A percentile compares a stretch with the other conserved stretches of the same genome.
Conservation (phyloP, 2,113 vertebrate species). For the Bothrops jararaca region DNA sequence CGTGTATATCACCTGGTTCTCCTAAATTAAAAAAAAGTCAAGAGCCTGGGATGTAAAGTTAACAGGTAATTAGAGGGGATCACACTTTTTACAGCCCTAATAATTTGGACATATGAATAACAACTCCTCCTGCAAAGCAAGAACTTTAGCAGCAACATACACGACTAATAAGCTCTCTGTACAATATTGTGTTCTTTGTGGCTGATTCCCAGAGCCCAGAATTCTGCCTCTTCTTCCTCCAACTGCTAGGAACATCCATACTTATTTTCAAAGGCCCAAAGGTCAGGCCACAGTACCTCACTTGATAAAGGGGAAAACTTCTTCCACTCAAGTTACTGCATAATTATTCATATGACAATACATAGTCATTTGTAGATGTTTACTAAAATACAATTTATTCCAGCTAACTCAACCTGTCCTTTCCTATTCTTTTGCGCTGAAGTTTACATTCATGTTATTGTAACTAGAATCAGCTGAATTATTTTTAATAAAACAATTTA, state of each 20-base stretch:
- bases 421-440: neutral
- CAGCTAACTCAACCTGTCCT: neutral
- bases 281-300: neutral
- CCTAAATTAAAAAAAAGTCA: neutral
- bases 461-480: neutral
- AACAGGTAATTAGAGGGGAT: neutral
- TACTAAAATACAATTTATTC: neutral
- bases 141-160: neutral
- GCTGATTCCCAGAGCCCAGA: neutral
- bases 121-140: neutral
- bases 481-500: neutral
- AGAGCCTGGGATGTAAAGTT: neutral
- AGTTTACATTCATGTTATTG: neutral
- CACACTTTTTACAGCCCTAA: neutral
- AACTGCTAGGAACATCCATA: neutral
- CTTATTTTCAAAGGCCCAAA: neutral
- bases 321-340: neutral
- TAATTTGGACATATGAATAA: neutral
- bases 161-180: neutral
- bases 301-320: constrained; percentile 1
- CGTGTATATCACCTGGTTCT: neutral
- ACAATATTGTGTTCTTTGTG: neutral
- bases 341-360: neutral
- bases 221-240: neutral
- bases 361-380: neutral